Conservation (phyloP, 2,888 invertebrate species). For the Limnephilus lunatus region DNA sequence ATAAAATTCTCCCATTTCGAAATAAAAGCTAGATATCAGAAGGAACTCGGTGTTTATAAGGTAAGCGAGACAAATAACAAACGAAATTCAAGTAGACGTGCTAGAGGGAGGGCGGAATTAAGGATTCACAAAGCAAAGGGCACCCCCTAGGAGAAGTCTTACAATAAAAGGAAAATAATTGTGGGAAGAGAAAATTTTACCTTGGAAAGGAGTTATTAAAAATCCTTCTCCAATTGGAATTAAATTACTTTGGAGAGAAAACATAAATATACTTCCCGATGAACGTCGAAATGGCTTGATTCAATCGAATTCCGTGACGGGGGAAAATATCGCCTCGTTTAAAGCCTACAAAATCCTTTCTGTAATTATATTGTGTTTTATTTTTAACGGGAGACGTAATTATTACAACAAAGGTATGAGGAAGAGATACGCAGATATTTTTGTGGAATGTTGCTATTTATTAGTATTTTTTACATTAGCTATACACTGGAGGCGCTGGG, state of each 20-base stretch:
- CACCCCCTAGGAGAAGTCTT: slow-evolving; percentile 36
- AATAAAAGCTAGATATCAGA: background rate
- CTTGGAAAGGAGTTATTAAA: background rate
- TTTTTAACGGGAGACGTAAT: background rate
- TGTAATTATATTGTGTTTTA: background rate
- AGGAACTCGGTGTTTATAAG: slow-evolving; percentile 30
- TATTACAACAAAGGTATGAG: background rate
- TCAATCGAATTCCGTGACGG: background rate
- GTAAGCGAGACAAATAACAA: slow-evolving; percentile 59
- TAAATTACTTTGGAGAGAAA: background rate
- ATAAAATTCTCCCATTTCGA: background rate
- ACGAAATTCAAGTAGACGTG: slow-evolving; percentile 61
- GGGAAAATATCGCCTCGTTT: background rate
- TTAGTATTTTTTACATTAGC: no score
- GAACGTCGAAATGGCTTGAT: background rate
- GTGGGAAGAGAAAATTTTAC: slow-evolving; percentile 5
- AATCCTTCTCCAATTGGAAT: background rate
- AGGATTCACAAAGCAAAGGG: slow-evolving; percentile 62
- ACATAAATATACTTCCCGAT: background rate
- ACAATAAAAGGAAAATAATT: slow-evolving; percentile 12
- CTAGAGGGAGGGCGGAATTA: slow-evolving; percentile 57
- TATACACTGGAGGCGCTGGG: no score
- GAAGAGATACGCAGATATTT: background rate
- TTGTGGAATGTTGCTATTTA: background rate
- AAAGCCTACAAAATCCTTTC: background rate